Base-by-base conservation (phyloP, 2,888 invertebrate species). In the Tyria jacobaeae region DNA sequence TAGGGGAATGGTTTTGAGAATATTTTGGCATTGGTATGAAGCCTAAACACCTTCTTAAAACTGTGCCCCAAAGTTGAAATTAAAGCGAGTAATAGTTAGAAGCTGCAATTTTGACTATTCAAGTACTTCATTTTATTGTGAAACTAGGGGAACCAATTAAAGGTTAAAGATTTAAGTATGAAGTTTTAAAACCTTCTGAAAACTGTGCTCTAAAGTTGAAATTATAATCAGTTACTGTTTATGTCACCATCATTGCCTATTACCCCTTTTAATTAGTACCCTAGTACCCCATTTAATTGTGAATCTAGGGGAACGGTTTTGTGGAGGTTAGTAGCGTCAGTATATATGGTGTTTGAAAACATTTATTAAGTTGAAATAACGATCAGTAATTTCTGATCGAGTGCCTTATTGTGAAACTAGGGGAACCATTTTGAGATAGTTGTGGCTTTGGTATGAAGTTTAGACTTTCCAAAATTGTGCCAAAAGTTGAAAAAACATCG, bases 41-140 rank as follows among this genome's bases (percentile, higher is more conserved):
- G 25, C 53, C 27, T 17, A 2, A 31, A n/a, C 12, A 41, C 39
- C 31, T 44, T 50, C 34, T 55, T 14, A 44, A 25, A 51, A 53
- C 41, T 6, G 37, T 60, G 24, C 55, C 41, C 50, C 41, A 49
- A 50, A 50, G 55, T 60, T 49, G 49, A 52, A 49, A 39, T 14
- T 52, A 37, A 1, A 12, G n/a, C 4, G 12, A 27, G 7, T 47
- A n/a, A 17, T 15, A 34, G 15, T 37, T 37, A 37, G 4, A 15
- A 35, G 12, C 0, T 14, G 2, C 34, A 10, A 34, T 34, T 27
- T 27, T 27, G 10, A 3, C 12, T 35, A 35, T 35, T 35, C 14
- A 37, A 37, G 15, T 15, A 25, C 54, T 34, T 21, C 47, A 34
- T 15, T 39, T 25, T 15, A 5, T 25, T 39, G 39, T 52, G 39